These are phyloP conservation scores for Hedychridium roseum DNA, from an alignment of 2,888 invertebrate species.

Conservation along the genomic window DNA sequence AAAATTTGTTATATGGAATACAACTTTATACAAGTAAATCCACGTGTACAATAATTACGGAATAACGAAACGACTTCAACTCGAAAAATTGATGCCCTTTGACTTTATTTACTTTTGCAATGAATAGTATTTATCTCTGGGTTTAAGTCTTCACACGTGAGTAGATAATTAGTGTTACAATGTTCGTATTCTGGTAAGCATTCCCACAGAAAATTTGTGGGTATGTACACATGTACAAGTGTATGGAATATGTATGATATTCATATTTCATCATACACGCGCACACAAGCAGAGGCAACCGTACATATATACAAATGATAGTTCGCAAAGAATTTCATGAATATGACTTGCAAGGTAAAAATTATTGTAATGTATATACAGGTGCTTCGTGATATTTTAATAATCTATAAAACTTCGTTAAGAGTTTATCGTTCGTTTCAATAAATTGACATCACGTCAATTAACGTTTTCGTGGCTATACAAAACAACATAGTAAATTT, in stretches of 20 bases:
- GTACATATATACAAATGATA: conserved; percentile 25
- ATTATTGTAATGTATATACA: conserved; percentile 2
- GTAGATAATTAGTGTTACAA: conserved; percentile 15
- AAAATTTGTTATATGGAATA: too few relatives aligned
- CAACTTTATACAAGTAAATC: too few relatives aligned
- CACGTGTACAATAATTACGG: too few relatives aligned
- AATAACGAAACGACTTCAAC: too few relatives aligned
- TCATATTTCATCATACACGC: conserved; percentile 26
- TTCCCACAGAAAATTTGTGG: conserved; percentile 14
- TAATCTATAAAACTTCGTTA: conserved; percentile 2
- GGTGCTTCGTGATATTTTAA: background rate
- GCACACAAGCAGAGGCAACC: conserved; percentile 20
- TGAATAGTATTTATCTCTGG: too few relatives aligned
- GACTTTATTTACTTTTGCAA: too few relatives aligned
- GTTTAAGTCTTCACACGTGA: conserved; percentile 12
- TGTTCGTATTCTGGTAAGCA: too few relatives aligned
- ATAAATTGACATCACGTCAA: too few relatives aligned
- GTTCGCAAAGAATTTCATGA: conserved; percentile 17
- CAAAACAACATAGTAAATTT: background rate
- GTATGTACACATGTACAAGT: conserved; percentile 21
- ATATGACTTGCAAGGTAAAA: too few relatives aligned
- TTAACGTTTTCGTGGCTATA: too few relatives aligned
- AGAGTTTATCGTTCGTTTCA: too few relatives aligned
- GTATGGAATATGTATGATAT: conserved; percentile 25
- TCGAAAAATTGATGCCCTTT: too few relatives aligned